These are phyloP conservation scores for Drosophila kepulauana DNA, from an alignment of 1,140 invertebrate species.

Conservation along the genomic window DNA sequence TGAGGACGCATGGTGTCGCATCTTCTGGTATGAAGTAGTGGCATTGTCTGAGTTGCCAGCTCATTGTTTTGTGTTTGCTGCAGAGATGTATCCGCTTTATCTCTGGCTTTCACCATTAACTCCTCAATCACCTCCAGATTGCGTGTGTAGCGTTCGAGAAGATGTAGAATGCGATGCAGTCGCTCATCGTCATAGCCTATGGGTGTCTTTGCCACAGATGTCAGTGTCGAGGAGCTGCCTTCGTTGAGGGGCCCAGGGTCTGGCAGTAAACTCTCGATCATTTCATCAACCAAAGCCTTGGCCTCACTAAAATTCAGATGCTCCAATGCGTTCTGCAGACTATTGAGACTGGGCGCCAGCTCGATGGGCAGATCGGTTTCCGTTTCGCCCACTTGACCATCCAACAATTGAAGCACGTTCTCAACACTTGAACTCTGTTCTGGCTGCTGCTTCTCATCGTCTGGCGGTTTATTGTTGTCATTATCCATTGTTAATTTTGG, in stretches of 20 bases:
- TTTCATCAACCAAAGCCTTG: not conserved
- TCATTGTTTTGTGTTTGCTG: slow-evolving; percentile 30
- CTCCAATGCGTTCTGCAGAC: not conserved
- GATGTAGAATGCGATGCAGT: slow-evolving; percentile 44
- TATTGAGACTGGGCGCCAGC: slow-evolving; percentile 3
- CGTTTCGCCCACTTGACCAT: slow-evolving; percentile 53
- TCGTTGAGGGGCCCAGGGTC: not conserved
- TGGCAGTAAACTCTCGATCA: slow-evolving; percentile 31
- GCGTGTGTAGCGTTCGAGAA: slow-evolving; percentile 55
- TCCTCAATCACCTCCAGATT: slow-evolving; percentile 56
- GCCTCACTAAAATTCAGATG: not conserved
- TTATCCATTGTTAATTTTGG: slow-evolving; percentile 43
- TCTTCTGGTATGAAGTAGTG: not conserved
- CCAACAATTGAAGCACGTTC: slow-evolving; percentile 49
- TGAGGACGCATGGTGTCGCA: not conserved
- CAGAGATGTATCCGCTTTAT: not conserved
- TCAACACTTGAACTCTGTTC: not conserved
- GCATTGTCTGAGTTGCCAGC: slow-evolving; percentile 54
- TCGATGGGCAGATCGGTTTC: slow-evolving; percentile 50
- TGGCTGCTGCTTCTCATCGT: not conserved
- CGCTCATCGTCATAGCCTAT: slow-evolving; percentile 7
- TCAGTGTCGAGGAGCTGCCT: not conserved
- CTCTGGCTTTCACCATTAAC: not conserved
- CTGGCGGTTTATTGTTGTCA: not conserved
- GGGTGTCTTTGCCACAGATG: not conserved